A percentile compares a stretch with the other conserved stretches of the same genome.
These are phyloP conservation scores for Melanotaenia parkinsoni DNA, from an alignment of 2,797 vertebrate species.

Conservation along the genomic window DNA sequence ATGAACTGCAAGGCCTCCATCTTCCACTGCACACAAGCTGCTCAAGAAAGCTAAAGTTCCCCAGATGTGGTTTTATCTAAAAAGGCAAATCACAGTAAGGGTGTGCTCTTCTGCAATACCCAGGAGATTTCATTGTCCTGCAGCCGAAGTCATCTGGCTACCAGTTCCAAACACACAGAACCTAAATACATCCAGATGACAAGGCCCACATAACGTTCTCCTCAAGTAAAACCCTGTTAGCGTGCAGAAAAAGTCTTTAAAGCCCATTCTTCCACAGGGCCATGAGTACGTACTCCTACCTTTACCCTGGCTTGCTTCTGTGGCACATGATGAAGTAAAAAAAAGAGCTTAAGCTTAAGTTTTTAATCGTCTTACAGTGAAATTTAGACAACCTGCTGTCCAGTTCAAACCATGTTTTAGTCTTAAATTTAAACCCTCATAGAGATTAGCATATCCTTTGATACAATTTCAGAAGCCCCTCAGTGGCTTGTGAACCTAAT, in stretches of 20 bases:
- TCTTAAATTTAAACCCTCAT: constrained; percentile 4
- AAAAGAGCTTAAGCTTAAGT: constrained; percentile 5
- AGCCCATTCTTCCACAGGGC: constrained; percentile 17
- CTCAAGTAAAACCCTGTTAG: constrained; percentile 50
- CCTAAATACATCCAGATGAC: constrained; percentile 77
- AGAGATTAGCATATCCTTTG: constrained; percentile 8
- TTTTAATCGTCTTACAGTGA: constrained; percentile 21
- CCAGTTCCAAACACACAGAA: constrained; percentile 60
- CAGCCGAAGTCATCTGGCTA: constrained; percentile 72
- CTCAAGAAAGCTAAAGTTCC: constrained; percentile 47
- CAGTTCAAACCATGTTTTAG: background rate
- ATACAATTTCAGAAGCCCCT: background rate
- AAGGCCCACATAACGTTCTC: constrained; percentile 36
- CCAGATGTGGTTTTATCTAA: constrained; percentile 66
- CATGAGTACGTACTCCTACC: constrained; percentile 33
- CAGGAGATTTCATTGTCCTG: constrained; percentile 71
- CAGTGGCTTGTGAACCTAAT: background rate
- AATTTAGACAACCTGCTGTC: constrained; percentile 19
- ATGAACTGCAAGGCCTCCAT: constrained; percentile 14
- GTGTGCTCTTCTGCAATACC: constrained; percentile 57
- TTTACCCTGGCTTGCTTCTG: constrained; percentile 12
- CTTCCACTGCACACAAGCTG: constrained; percentile 40
- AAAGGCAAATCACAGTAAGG: constrained; percentile 60
- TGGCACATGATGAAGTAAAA: constrained; percentile 1
- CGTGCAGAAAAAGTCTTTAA: constrained; percentile 44